Percentiles rank a stretch among this genome's conserved stretches.
Evolutionary conservation across 2,797 vertebrate species (phyloP).

Genomic region (Hafferia zeledoni): DNA sequence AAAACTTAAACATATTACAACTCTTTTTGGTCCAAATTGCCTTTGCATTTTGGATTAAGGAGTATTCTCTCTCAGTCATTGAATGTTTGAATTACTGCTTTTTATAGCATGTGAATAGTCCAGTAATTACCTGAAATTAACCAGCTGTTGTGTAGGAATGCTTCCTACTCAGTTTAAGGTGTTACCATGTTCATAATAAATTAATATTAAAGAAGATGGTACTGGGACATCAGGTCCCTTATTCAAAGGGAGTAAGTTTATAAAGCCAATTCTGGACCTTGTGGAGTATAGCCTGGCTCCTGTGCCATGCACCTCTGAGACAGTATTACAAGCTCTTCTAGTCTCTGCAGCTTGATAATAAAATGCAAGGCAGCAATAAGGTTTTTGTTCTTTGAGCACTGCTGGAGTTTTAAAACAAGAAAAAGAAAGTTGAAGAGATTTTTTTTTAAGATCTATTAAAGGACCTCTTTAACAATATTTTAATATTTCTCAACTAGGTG

Average conservation of each 20-base stretch:
- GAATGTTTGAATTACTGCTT: background rate
- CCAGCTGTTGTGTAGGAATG: background rate
- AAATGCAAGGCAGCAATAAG: background rate
- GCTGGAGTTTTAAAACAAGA: background rate
- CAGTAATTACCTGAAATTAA: background rate
- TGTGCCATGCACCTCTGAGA: background rate
- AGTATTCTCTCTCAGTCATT: fast-evolving
- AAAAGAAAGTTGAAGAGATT: background rate
- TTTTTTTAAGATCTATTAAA: background rate
- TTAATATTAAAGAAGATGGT: background rate
- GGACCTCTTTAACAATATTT: background rate
- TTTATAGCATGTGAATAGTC: background rate
- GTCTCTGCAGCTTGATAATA: background rate
- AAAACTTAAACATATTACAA: background rate
- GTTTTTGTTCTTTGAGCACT: background rate
- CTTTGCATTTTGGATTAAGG: background rate
- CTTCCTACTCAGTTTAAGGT: background rate
- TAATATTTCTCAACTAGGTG: background rate
- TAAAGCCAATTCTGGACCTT: background rate
- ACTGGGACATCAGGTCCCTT: background rate
- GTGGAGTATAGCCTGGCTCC: background rate
- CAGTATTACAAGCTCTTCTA: background rate
- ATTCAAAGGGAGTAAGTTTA: background rate
- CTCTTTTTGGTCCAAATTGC: background rate
- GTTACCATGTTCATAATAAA: fast-evolving